These are phyloP conservation scores for Cremastinae sp. DNA, from an alignment of 2,888 invertebrate species.

Conservation along the genomic window DNA sequence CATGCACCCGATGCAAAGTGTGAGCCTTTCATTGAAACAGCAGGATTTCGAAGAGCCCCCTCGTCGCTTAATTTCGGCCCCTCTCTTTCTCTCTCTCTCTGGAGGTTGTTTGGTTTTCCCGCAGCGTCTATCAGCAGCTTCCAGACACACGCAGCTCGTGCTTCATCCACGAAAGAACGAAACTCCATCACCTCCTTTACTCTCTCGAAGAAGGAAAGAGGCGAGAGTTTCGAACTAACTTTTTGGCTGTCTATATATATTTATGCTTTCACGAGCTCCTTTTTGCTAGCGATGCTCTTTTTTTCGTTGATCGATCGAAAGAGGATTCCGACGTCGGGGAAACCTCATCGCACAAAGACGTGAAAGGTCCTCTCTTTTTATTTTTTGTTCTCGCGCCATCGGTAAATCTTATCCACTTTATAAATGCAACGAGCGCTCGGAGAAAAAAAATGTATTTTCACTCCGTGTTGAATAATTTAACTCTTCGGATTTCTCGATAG, in stretches of 20 bases:
- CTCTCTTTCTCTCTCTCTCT: background rate
- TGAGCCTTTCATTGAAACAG: background rate
- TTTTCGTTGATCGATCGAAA: background rate
- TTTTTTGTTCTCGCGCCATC: background rate
- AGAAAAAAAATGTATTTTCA: too few species aligned
- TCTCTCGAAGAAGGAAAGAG: background rate
- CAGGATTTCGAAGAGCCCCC: slow-evolving; percentile 19
- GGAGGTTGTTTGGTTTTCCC: background rate
- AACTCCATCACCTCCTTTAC: background rate
- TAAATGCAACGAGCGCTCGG: background rate
- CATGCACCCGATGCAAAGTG: background rate
- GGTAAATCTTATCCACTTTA: background rate
- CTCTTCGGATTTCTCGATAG: too few species aligned
- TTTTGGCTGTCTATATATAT: background rate
- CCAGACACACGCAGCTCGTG: background rate
- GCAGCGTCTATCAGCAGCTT: slow-evolving; percentile 1
- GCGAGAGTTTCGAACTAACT: slow-evolving; percentile 1
- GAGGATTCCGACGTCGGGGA: slow-evolving; percentile 3
- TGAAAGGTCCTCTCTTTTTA: background rate
- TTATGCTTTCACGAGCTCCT: background rate
- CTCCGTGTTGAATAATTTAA: too few species aligned
- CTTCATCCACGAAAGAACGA: background rate
- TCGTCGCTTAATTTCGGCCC: background rate
- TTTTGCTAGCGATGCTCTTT: background rate
- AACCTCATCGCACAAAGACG: background rate